Evolutionary conservation across 2,113 vertebrate species (phyloP), one percentile per base, ranked within the genome.

Genomic region (Plotosus lineatus): DNA sequence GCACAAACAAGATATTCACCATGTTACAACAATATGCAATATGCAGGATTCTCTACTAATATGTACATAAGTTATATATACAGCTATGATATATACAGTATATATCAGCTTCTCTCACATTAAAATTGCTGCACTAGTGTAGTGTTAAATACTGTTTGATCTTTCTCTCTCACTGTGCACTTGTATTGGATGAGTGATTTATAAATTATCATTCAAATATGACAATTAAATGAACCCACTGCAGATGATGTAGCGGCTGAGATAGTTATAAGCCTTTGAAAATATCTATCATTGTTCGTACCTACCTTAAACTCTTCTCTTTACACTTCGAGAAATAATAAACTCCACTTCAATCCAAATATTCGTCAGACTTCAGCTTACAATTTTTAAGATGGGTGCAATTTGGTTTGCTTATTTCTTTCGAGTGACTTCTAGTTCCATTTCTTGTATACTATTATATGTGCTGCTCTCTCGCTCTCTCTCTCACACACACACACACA

Each of bases 381-480:
- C 4, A 73, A 23, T 12, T 33, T 33, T 72, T 46, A 72, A 50
- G 28, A 50, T 33, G 26, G 48, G 42, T 48, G n/a, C 44, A 50
- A 17, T 48, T 31, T 71, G 69, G 8, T 72, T 50, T 72, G 68
- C 68, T 50, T 72, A 33, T 61, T 77, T 55, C 26, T 77, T 60
- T 76, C 14, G 1, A 76, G 4, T 19, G n/a, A 19, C 15, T 44
- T 36, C n/a, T n/a, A n/a, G n/a, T n/a, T n/a, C n/a, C n/a, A n/a
- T n/a, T 56, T 12, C 63, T 44, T 56, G 53, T 75, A n/a, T 75
- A 26, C 82, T 77, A n/a, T n/a, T n/a, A n/a, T n/a, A n/a, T n/a
- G 51, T 44, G 11, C 36, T 72, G n/a, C 33, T 81, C 51, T 82
- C 56, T 68, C n/a, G 38, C 36, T 63, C 23, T 51, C 26, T 78